Conservation (phyloP, 1,140 invertebrate species). For the Popillia japonica region DNA sequence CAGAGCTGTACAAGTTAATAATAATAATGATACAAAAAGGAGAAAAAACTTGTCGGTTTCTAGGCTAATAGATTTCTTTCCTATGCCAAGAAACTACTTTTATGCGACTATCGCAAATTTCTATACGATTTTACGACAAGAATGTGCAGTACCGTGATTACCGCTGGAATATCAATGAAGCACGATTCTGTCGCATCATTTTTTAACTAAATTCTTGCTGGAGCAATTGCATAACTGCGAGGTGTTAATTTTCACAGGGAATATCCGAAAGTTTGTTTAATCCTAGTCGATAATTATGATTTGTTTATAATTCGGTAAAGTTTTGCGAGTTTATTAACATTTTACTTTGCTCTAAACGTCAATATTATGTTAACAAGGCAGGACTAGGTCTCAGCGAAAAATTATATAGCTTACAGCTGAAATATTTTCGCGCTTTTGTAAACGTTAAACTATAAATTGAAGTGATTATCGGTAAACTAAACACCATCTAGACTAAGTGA, state of each 20-base stretch:
- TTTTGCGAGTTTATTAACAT: not conserved
- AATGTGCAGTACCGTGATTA: too few relatives aligned
- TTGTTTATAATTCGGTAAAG: not conserved
- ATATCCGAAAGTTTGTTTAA: constrained; percentile 11
- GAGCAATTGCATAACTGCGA: not conserved
- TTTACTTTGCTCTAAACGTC: not conserved
- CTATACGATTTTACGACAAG: too few relatives aligned
- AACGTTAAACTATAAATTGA: not conserved
- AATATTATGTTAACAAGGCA: not conserved
- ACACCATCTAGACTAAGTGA: not conserved
- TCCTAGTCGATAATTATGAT: not conserved
- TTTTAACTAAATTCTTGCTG: not conserved
- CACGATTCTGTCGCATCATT: not conserved
- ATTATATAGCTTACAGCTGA: not conserved
- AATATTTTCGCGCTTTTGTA: not conserved
- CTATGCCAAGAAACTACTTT: too few relatives aligned
- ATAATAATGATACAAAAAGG: too few relatives aligned
- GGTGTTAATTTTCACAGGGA: constrained; percentile 3
- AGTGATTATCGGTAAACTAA: not conserved
- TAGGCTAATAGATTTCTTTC: too few relatives aligned
- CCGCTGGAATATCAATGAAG: not conserved
- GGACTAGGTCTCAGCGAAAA: not conserved
- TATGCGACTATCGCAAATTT: too few relatives aligned
- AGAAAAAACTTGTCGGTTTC: too few relatives aligned
- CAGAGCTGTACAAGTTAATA: too few relatives aligned